Evolutionary conservation across 2,888 invertebrate species (phyloP), one percentile per base, ranked within the genome.

Genomic region (Catocala nupta): DNA sequence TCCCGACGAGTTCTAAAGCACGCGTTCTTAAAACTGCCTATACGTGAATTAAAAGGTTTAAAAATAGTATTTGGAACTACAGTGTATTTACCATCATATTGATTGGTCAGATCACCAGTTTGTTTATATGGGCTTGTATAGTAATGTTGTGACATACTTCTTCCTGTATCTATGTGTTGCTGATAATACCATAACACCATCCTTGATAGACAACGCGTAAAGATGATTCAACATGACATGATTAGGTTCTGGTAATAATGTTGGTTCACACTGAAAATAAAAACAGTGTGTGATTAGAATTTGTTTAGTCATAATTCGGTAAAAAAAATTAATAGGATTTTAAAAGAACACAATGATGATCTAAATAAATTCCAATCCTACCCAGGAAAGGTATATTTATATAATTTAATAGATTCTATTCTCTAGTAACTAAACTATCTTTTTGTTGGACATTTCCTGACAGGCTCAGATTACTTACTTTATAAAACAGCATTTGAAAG

Each of bases 211-310:
- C 71, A 99, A 95, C n/a, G 99, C 99, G 91, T 99, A 99, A 59
- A 99, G 95, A 91, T 99, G 99, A 92, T 99, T 99, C 84, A 99
- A 95, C 99, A 99, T 99, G 34, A 99, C 99, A 89, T 99, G 99
- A 90, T 99, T 99, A 55, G 99, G 99, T 94, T 99, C 99, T n/a
- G 99, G 99, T 80, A 99, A 94, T 79, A 99, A 95, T 54, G 99
- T 99, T 55, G 99, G 99, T 90, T 99, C 99, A 93, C 99, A 99
- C 98, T 99, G 92, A 68, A 96, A 96, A 51, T 34, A 39, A 43
- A 5, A 42, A 39, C 12, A 33, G 9, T 8, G 9, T 39, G 36
- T 39, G 9, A 8, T 39, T 39, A 39, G 36, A 1, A 8, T 39
- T 39, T 9, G 36, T 7, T 7, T 39, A 9, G 36, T 25, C 25